Percentiles rank a stretch among this genome's conserved stretches.
Evolutionary conservation across 2,888 invertebrate genomes (phyloP).

Genomic region (Cheilosia vulpina): DNA sequence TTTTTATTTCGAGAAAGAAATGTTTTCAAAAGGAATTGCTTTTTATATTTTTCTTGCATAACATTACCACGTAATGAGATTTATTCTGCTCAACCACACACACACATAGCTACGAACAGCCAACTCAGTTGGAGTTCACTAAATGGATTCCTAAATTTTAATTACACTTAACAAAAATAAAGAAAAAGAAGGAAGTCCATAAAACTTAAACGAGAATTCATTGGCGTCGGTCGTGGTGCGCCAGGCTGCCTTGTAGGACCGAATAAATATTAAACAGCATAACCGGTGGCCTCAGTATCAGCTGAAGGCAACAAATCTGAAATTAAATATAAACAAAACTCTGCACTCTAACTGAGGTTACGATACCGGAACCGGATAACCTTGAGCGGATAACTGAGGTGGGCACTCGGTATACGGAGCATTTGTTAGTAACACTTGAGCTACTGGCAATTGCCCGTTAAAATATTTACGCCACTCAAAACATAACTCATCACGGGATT

Average conservation of each 20-base stretch:
- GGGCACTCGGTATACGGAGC: neutral
- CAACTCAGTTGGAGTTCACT: constrained; percentile 24
- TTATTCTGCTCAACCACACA: constrained; percentile 21
- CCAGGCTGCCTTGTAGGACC: constrained; percentile 26
- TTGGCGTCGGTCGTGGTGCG: neutral
- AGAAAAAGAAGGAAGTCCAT: constrained; percentile 24
- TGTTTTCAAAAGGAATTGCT: constrained; percentile 25
- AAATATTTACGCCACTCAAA: constrained; percentile 43
- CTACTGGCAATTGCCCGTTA: constrained; percentile 58
- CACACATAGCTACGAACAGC: neutral
- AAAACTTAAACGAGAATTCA: constrained; percentile 48
- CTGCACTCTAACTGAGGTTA: neutral
- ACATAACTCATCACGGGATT: constrained; percentile 53
- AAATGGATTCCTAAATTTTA: constrained; percentile 68
- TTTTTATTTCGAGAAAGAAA: constrained; percentile 37
- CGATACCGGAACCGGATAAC: constrained; percentile 12
- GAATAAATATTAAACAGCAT: constrained; percentile 35
- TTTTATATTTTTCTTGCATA: neutral
- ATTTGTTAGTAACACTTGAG: constrained; percentile 60
- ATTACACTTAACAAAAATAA: constrained; percentile 40
- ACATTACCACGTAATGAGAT: constrained; percentile 32
- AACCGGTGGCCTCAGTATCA: constrained; percentile 13
- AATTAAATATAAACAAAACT: constrained; percentile 58
- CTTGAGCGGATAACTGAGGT: constrained; percentile 5
- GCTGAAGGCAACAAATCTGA: constrained; percentile 53